These are phyloP conservation scores for Arothron firmamentum DNA, from an alignment of 2,113 vertebrate species.

Conservation along the genomic window DNA sequence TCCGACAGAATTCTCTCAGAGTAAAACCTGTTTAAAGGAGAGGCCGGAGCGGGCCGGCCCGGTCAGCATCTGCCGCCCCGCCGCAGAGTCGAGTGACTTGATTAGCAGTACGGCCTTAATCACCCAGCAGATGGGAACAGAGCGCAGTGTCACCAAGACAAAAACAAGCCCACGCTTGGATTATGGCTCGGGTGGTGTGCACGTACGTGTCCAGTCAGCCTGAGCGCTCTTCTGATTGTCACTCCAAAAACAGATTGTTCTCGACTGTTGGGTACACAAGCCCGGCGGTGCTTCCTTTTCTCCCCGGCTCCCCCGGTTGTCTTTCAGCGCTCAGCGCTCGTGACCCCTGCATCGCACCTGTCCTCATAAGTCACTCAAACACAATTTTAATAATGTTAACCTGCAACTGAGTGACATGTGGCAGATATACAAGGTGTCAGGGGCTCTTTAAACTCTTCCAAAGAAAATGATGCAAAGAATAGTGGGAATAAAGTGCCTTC, in stretches of 20 bases:
- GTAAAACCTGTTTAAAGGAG: neutral
- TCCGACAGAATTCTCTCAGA: neutral
- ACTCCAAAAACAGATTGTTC: neutral
- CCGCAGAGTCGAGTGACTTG: constrained; percentile 31
- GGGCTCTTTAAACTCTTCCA: neutral
- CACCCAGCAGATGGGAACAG: constrained; percentile 58
- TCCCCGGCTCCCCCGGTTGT: neutral
- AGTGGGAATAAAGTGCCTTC: neutral
- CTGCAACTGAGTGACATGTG: constrained; percentile 32
- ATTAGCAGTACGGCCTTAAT: constrained; percentile 62
- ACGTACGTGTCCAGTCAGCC: constrained; percentile 14
- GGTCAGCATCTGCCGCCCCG: constrained; percentile 6
- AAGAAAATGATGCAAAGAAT: neutral
- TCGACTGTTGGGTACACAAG: neutral
- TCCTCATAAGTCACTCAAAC: constrained; percentile 68
- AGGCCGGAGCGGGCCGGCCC: neutral
- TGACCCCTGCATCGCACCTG: constrained; percentile 46
- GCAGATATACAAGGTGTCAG: neutral
- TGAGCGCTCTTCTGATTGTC: neutral
- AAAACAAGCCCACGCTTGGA: constrained; percentile 54
- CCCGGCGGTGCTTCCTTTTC: neutral
- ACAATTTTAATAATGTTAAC: constrained; percentile 67
- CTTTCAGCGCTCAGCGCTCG: constrained; percentile 31
- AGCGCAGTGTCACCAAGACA: constrained; percentile 51
- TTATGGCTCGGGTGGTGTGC: constrained; percentile 17